Conservation (phyloP, 2,888 invertebrate genomes). For the Drosophila neotestacea region DNA sequence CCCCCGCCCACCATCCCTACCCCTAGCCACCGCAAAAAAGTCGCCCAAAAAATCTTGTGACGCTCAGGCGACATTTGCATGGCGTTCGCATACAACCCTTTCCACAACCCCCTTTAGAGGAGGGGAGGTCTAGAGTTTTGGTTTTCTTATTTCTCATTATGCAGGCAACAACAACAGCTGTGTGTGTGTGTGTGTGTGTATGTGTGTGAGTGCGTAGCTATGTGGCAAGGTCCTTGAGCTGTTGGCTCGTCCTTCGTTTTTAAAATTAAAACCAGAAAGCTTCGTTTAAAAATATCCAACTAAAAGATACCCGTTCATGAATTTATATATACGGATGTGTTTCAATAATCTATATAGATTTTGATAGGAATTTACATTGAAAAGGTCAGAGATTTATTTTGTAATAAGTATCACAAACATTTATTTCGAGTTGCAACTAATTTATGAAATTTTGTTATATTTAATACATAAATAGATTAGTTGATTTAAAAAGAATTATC, state of each 20-base stretch:
- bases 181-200: constrained; percentile 1
- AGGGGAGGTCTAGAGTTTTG: constrained; percentile 7
- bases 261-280: constrained; percentile 12
- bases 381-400: no score
- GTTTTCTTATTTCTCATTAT: constrained; percentile 73
- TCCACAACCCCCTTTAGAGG: not conserved
- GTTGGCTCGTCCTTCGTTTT: constrained; percentile 4
- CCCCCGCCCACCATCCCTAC: not conserved
- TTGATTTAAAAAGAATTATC: no score
- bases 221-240: constrained; percentile 26
- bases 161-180: constrained; percentile 39
- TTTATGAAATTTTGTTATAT: no score
- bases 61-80: constrained; percentile 56
- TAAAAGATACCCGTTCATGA: not conserved
- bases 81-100: constrained; percentile 19
- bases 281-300: not conserved
- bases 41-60: constrained; percentile 47
- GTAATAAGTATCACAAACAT: no score
- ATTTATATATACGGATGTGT: no score
- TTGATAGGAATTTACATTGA: no score
- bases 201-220: constrained; percentile 8
- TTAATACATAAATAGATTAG: no score
- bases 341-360: no score
- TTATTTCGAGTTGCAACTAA: no score
- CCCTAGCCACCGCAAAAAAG: not conserved